Evolutionary conservation across 35 echinoderm and acorn worm genomes (phyloP).

Genomic region (Amphiura filiformis): DNA sequence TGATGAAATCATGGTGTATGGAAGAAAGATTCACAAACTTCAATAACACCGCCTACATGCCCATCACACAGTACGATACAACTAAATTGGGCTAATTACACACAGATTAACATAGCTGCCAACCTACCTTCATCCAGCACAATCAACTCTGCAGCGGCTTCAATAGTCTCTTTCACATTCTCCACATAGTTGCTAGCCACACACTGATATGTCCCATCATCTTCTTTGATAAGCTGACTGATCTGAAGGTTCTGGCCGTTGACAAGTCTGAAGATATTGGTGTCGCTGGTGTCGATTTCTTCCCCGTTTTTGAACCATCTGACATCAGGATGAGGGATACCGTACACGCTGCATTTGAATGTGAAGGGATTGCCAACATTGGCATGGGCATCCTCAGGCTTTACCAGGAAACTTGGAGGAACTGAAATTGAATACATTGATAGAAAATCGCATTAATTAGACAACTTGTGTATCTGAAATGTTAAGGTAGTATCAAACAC

Average conservation of each 20-base stretch:
- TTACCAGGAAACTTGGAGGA: background rate
- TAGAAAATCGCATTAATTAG: background rate
- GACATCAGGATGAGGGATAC: background rate
- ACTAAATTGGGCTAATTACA: no score
- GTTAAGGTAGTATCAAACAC: no score
- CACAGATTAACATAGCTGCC: background rate
- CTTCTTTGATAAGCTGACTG: background rate
- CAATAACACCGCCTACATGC: no score
- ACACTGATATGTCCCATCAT: constrained; percentile 1
- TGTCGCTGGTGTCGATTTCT: background rate
- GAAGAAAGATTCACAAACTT: no score
- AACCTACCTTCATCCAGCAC: background rate
- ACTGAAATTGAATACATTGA: background rate
- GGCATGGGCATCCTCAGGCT: background rate
- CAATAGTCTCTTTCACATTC: background rate
- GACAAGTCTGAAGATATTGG: background rate
- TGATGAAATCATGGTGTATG: no score
- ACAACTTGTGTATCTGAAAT: no score
- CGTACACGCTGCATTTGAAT: background rate
- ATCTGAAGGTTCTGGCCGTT: background rate
- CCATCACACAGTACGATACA: no score
- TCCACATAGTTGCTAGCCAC: background rate
- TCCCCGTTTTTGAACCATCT: background rate
- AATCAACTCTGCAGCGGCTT: background rate
- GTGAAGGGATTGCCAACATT: constrained; percentile 1